A percentile compares a stretch with the other conserved stretches of the same genome.
Conservation (phyloP, 2,113 vertebrate genomes). For the Cyanoramphus novaezelandiae region DNA sequence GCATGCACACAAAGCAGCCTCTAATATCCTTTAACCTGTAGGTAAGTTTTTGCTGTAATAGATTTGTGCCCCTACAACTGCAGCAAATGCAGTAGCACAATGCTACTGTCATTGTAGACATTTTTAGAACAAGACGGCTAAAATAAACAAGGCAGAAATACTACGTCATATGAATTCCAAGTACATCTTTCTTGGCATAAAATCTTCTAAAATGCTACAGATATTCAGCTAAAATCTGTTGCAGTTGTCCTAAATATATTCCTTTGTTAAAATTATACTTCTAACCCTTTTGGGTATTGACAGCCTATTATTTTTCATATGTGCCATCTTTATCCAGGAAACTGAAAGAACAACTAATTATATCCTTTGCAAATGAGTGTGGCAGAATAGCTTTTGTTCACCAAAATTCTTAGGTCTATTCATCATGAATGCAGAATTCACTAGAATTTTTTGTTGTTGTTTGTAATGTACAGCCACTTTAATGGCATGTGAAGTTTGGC, state of each 20-base stretch:
- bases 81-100: background rate
- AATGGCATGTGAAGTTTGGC: slow-evolving; percentile 65
- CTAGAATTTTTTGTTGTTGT: background rate
- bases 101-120: background rate
- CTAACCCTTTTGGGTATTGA: slow-evolving; percentile 70
- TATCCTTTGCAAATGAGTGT: slow-evolving; percentile 74
- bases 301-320: slow-evolving; percentile 79
- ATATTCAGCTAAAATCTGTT: slow-evolving; percentile 40
- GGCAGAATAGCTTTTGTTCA: slow-evolving; percentile 74
- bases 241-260: slow-evolving; percentile 63
- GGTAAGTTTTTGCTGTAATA: background rate
- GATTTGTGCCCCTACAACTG: background rate
- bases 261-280: slow-evolving; percentile 64
- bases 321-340: slow-evolving; percentile 71
- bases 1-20: background rate
- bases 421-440: slow-evolving; percentile 58
- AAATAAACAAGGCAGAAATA: slow-evolving; percentile 24
- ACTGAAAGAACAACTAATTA: slow-evolving; percentile 83
- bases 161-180: background rate
- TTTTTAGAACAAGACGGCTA: background rate
- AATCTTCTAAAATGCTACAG: slow-evolving; percentile 12
- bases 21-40: background rate
- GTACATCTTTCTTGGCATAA: slow-evolving; percentile 1
- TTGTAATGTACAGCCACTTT: slow-evolving; percentile 24
- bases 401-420: slow-evolving; percentile 60